Conservation (phyloP, 2,113 vertebrate genomes). For the Ailurus styani region DNA sequence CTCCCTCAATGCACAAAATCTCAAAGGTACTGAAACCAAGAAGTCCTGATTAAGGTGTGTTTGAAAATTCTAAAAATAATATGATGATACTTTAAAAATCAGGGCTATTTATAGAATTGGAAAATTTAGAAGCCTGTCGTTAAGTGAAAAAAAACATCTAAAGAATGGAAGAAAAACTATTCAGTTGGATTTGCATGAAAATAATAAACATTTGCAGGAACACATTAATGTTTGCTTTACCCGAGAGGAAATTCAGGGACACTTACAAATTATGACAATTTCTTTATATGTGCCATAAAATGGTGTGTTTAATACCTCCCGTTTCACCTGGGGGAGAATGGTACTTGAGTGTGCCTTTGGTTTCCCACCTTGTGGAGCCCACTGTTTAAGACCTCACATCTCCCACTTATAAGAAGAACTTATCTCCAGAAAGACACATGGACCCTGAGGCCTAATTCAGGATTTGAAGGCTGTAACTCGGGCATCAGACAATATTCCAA, state of each 20-base stretch:
- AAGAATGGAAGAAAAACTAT: constrained; percentile 17
- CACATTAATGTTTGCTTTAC: background rate
- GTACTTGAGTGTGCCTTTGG: background rate
- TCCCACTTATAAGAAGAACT: constrained; percentile 28
- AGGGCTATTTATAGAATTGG: background rate
- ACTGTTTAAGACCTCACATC: background rate
- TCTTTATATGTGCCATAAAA: constrained; percentile 29
- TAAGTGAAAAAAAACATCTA: background rate
- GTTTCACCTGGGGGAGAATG: background rate
- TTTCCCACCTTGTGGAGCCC: background rate
- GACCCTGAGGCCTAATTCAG: constrained; percentile 31
- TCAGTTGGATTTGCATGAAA: background rate
- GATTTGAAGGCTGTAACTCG: constrained; percentile 33
- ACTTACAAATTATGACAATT: constrained; percentile 45
- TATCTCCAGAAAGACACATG: constrained; percentile 39
- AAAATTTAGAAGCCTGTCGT: background rate
- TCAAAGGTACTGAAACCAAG: background rate
- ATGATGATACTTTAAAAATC: background rate
- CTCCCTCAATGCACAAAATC: background rate
- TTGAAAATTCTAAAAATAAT: background rate
- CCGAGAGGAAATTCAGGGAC: background rate
- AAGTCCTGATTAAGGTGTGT: background rate
- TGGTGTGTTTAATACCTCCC: background rate
- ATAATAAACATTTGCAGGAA: background rate
- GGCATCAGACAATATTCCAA: constrained; percentile 35